Conservation (phyloP, 2,113 vertebrate genomes). For the Pipa parva region DNA sequence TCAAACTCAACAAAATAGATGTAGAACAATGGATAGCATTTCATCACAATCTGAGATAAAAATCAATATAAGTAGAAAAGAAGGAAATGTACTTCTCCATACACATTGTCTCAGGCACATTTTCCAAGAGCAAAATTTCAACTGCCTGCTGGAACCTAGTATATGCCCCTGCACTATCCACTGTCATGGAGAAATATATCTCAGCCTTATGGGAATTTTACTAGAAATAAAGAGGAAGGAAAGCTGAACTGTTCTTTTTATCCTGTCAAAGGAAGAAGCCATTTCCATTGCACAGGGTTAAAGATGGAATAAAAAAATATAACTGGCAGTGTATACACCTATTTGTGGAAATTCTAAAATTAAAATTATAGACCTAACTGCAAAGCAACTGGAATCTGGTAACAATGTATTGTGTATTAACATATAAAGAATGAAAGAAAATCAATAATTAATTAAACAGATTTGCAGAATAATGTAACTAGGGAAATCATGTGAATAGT, state of each 20-base stretch:
- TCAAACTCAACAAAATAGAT: background rate
- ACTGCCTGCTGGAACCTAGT: background rate
- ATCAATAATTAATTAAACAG: too few relatives aligned
- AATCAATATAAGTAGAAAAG: background rate
- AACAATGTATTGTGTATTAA: too few relatives aligned
- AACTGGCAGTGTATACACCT: conserved; percentile 12
- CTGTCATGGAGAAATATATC: background rate
- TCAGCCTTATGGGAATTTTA: conserved; percentile 7
- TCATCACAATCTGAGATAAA: background rate
- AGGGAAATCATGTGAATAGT: too few relatives aligned
- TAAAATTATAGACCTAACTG: too few relatives aligned
- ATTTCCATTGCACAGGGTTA: background rate
- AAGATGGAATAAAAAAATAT: conserved; percentile 1
- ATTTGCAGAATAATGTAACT: too few relatives aligned
- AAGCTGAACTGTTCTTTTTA: conserved; percentile 15
- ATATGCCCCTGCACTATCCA: background rate
- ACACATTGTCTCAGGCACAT: background rate
- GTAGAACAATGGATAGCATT: background rate
- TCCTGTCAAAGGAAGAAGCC: conserved; percentile 24
- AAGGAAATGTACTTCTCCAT: background rate
- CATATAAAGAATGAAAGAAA: too few relatives aligned
- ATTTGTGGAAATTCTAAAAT: conserved; percentile 17
- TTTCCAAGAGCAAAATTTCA: background rate
- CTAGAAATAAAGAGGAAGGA: conserved; percentile 16
- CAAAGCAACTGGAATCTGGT: too few relatives aligned